Evolutionary conservation across 2,113 vertebrate genomes (phyloP).

Genomic region (Protomyctophum bolini): DNA sequence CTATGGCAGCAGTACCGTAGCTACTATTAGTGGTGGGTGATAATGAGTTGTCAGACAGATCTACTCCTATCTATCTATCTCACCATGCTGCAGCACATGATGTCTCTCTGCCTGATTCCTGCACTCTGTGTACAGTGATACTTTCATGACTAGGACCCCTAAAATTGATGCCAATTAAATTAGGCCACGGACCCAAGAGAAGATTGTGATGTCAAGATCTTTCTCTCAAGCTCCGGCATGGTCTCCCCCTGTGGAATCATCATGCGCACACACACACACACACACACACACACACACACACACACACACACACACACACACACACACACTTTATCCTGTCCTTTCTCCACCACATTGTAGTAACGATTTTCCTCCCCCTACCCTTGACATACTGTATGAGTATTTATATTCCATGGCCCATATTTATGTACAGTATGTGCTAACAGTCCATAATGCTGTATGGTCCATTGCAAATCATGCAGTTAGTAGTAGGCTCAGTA

Average conservation of each 20-base stretch:
- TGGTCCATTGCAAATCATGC: neutral
- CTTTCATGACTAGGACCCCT: too few relatives aligned
- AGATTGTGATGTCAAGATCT: too few relatives aligned
- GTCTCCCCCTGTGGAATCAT: neutral
- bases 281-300: neutral
- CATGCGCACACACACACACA: neutral
- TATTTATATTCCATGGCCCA: slow-evolving; percentile 21
- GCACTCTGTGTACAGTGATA: too few relatives aligned
- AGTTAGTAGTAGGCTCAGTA: too few relatives aligned
- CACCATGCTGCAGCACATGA: too few relatives aligned
- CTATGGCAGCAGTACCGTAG: too few relatives aligned
- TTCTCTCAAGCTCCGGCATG: too few relatives aligned
- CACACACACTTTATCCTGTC: neutral
- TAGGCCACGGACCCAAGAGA: too few relatives aligned
- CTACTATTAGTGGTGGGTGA: neutral
- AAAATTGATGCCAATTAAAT: too few relatives aligned
- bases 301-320: neutral
- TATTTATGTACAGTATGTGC: neutral
- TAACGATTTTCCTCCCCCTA: neutral
- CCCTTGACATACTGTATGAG: neutral
- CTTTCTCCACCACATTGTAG: neutral
- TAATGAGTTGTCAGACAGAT: slow-evolving; percentile 7
- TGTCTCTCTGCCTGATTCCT: too few relatives aligned
- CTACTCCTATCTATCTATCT: too few relatives aligned
- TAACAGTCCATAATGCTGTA: neutral